Evolutionary conservation across 2,797 vertebrate species (phyloP).

Genomic region (Manis crassicaudata): DNA sequence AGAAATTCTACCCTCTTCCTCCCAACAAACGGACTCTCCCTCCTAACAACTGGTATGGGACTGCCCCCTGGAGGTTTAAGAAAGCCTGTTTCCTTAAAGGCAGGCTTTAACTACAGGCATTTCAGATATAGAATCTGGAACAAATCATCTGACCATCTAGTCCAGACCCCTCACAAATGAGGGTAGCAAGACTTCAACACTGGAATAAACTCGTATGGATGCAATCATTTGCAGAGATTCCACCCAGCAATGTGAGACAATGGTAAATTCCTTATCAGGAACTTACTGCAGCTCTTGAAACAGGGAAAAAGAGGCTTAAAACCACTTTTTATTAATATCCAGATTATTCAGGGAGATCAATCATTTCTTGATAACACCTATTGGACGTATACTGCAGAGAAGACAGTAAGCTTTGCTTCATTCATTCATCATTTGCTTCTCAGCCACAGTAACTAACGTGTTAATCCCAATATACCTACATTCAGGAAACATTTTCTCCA

Average conservation of each 20-base stretch:
- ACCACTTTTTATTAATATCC: background rate
- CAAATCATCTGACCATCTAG: background rate
- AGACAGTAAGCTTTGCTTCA: background rate
- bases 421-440: background rate
- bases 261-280: background rate
- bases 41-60: conserved; percentile 7
- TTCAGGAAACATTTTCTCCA: background rate
- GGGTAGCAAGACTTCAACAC: background rate
- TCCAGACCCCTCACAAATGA: background rate
- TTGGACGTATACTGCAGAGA: background rate
- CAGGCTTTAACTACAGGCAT: background rate
- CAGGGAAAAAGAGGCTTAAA: background rate
- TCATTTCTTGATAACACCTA: background rate
- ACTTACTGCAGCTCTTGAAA: background rate
- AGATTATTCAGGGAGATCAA: background rate
- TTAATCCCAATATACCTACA: background rate
- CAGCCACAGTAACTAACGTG: background rate
- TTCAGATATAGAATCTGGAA: background rate
- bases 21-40: background rate
- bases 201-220: background rate
- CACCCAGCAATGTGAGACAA: background rate
- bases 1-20: background rate
- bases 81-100: background rate
- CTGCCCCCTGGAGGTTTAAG: conserved; percentile 66
- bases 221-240: background rate